Base-by-base conservation (phyloP, 1,140 invertebrate genomes). In the Ooceraea biroi region DNA sequence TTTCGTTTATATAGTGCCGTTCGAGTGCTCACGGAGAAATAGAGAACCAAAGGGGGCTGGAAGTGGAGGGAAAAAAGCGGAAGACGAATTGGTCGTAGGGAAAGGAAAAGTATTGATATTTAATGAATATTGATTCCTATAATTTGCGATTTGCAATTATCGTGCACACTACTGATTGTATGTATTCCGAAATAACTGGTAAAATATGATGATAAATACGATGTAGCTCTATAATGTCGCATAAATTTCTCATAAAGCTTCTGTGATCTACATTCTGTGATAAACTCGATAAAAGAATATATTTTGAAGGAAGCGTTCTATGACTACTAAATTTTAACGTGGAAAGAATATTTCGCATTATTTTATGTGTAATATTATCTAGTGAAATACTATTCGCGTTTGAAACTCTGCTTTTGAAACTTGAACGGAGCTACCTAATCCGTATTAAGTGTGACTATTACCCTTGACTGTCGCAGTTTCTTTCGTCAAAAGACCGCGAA, bases 1-100 rank as follows among this genome's bases (percentile, higher is more conserved):
- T 88, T 78, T 46, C 71, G 57, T 87, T 82, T 68, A 66, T 83
- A 77, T 83, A 76, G 22, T 5, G 2, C 25, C 41, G 48, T 57
- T n/a, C 3, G n/a, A 66, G 68, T 68, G n/a, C 27, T 12, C 11
- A 5, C 14, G 3, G 12, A 30, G 19, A 69, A 71, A 14, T 10
- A 27, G 50, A n/a, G 19, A n/a, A 10, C n/a, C 52, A n/a, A 0
- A 50, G 36, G 8, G 10, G 8, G 41, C 55, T 72, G 25, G 30
- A 19, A 52, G 46, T 11, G 14, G 44, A 10, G 25, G 8, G 58
- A 83, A 76, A 25, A 36, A 65, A n/a, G 55, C 55, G 69, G 25
- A 12, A 69, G 27, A 25, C 61, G 44, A 84, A 85, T 36, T 66
- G 25, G 8, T 19, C 22, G 12, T 10, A 22, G 11, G 2, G 14